Evolutionary conservation across 2,888 invertebrate genomes (phyloP).

Genomic region (Halocaridina rubra): DNA sequence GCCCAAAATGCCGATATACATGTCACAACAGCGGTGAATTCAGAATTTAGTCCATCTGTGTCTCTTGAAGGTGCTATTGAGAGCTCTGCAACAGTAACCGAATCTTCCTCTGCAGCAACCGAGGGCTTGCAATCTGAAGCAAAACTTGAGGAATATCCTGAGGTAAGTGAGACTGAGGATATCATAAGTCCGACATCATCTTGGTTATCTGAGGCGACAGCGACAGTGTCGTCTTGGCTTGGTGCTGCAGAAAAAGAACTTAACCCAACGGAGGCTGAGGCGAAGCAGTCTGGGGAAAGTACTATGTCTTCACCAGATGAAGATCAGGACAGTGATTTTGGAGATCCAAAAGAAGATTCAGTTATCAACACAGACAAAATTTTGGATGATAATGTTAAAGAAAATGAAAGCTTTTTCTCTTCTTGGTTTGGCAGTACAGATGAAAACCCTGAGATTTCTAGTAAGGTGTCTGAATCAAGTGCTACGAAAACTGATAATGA

Average conservation of each 20-base stretch:
- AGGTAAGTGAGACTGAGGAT: background rate
- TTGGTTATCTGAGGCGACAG: background rate
- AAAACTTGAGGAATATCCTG: too few relatives aligned
- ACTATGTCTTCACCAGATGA: background rate
- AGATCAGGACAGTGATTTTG: conserved; percentile 3
- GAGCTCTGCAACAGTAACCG: background rate
- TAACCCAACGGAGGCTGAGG: background rate
- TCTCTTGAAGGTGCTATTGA: background rate
- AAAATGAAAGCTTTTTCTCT: conserved; percentile 41
- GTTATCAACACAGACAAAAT: background rate
- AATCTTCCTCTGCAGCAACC: background rate
- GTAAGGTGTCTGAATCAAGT: background rate
- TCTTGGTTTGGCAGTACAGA: conserved; percentile 43
- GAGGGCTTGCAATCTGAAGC: background rate
- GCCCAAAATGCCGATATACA: background rate
- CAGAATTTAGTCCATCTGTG: background rate
- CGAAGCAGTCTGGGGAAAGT: background rate
- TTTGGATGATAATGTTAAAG: background rate
- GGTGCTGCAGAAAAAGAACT: background rate
- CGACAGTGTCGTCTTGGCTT: background rate
- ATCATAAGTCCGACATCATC: background rate
- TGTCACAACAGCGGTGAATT: background rate
- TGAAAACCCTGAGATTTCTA: background rate
- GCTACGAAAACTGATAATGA: background rate
- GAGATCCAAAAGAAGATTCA: conserved; percentile 6